These are phyloP conservation scores for Rhynchomys soricoides DNA, from an alignment of 2,113 vertebrate genomes.

Conservation along the genomic window DNA sequence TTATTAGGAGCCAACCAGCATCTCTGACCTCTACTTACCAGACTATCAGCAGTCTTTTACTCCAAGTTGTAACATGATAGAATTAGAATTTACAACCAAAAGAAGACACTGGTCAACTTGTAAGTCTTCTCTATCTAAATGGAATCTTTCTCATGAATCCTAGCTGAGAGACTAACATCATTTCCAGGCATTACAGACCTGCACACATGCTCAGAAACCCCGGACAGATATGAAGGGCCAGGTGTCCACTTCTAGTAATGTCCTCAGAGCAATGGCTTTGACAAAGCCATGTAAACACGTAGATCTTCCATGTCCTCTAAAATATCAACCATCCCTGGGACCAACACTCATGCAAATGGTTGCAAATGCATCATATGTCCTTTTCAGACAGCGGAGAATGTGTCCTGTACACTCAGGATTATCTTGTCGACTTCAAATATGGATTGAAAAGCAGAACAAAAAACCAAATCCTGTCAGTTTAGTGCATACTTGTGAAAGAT, in stretches of 20 bases:
- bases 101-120: not conserved
- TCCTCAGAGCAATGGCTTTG: not conserved
- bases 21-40: not conserved
- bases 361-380: not conserved
- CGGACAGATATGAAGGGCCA: not conserved
- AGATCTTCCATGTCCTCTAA: not conserved
- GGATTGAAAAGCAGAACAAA: not conserved
- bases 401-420: not conserved
- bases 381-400: not conserved
- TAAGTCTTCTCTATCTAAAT: not conserved
- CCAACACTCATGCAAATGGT: not conserved
- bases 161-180: not conserved
- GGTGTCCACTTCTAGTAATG: not conserved
- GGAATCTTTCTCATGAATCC: not conserved
- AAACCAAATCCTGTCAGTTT: not conserved
- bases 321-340: not conserved
- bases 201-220: not conserved
- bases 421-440: not conserved
- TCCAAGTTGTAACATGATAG: not conserved
- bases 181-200: not conserved
- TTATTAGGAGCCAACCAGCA: no score
- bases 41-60: not conserved
- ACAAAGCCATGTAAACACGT: not conserved
- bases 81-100: constrained; percentile 1
- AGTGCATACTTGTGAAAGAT: not conserved